Base-by-base conservation (phyloP, 2,113 vertebrate genomes). In the Phocoena sinus region DNA sequence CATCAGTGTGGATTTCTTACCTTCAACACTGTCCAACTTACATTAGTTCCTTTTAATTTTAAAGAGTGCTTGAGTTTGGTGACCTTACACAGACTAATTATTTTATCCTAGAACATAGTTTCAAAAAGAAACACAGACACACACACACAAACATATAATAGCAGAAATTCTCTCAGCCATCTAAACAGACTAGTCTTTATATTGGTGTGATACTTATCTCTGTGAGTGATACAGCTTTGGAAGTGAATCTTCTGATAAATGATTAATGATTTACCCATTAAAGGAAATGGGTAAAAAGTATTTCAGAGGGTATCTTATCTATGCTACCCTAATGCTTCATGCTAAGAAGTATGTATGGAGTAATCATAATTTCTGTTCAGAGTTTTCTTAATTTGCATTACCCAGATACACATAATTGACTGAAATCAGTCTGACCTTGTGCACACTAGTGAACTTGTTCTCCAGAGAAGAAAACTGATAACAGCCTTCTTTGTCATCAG, bases 401-500 rank as follows among this genome's bases (percentile, higher is more conserved):
- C 95, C 89, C 87, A 97, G 86, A 85, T 94, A 85, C 36, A 90
- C 98, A 97, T 98, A 98, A 98, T 96, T 98, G 97, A 97, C 88
- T 94, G 90, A 96, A 97, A 38, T 38, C 38, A 98, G 97, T 98
- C 96, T 97, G 98, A 98, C 98, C 98, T 98, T 98, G 97, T 97
- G 98, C 98, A 98, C 97, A 98, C 94, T 76, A 96, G 98, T 98
- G 97, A 98, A 98, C 97, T 98, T 98, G 97, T 98, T 98, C 98
- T 98, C 96, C 88, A 93, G 96, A 93, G 86, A 41, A 97, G 97
- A 98, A 98, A 96, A 96, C 95, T 98, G 98, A 98, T 98, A 98
- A 98, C 98, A 98, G 98, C 63, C 98, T 98, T 98, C 98, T 98
- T 98, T 98, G 98, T 99, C 98, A 98, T 98, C 98, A 98, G 98